Conservation (phyloP, 2,113 vertebrate species). For the Nicator chloris region DNA sequence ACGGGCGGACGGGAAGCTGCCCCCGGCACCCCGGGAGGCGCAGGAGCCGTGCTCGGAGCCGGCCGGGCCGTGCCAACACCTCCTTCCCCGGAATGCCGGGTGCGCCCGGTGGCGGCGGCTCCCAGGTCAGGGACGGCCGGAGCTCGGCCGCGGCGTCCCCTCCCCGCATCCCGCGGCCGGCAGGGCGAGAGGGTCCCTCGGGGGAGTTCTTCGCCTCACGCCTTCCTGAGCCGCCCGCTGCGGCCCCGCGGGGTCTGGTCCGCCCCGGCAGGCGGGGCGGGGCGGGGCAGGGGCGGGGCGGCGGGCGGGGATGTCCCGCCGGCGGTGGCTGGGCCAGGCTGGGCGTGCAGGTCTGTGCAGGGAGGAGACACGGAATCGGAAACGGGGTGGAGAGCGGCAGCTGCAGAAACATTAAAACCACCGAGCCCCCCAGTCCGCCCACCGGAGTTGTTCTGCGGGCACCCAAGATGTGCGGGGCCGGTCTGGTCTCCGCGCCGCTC, state of each 20-base stretch:
- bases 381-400: not conserved
- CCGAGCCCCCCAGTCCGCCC: not conserved
- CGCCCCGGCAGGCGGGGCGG: not conserved
- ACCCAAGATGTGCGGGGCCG: slow-evolving; percentile 8
- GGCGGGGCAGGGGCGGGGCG: not conserved
- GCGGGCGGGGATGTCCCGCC: not conserved
- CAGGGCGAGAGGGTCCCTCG: not conserved
- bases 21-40: not conserved
- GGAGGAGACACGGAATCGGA: not conserved
- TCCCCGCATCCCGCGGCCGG: not conserved
- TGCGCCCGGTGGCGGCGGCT: not conserved
- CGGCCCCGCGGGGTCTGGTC: not conserved
- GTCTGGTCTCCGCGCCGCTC: not conserved
- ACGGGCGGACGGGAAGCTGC: too few relatives aligned
- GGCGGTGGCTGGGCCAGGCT: not conserved
- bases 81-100: not conserved
- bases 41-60: not conserved
- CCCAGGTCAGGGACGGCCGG: too few relatives aligned
- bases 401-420: not conserved
- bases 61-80: not conserved
- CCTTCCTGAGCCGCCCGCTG: not conserved
- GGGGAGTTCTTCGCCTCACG: not conserved
- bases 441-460: not conserved
- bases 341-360: not conserved
- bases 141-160: not conserved